Evolutionary conservation across 2,797 vertebrate species (phyloP), one percentile per base, ranked within the genome.

Genomic region (Eptatretus atami): DNA sequence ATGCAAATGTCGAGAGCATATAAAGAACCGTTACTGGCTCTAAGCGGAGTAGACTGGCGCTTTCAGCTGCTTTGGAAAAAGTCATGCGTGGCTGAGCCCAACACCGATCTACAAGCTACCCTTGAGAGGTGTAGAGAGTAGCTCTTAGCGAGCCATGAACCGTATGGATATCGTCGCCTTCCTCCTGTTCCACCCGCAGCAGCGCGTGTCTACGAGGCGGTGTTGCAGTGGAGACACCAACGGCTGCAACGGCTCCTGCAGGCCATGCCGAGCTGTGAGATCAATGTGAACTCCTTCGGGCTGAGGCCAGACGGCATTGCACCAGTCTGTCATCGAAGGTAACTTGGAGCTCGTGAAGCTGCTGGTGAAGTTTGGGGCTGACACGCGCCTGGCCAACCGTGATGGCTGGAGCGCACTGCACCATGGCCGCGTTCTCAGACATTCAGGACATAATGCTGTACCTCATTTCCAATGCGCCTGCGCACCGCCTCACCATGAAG

Each of bases 381-480:
- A 96, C 67, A 86, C 90, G 70, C 81, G 87, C 65, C 77, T 96
- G 75, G 86, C 90, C 68, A 96, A 95, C 80, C 77, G 88, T 68
- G 87, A 96, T 72, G 88, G 88, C 68, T 96, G 88, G 88, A 95
- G 87, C 75, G 88, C 88, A 53, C 77, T 96, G 75, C 88, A 95
- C 77, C 77, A 96, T 96, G 74, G 88, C 88, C 65, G 88, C 88
- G 66, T 96, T 95, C 71, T 86, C 86, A 66, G 88, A 71, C 88
- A 90, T 77, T 77, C 88, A 96, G 73, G 88, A 96, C 82, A 95
- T 96, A 78, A 87, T 87, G 70, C 78, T 96, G 75, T 96, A 96
- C 81, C 84, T 96, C 77, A 84, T 96, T 78, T 86, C 88, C 75
- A 93, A 90, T 83, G 87, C 88, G 76, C 90, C 81, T 96, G 86